Conservation (phyloP, 1,140 invertebrate species). For the Rhyacophila brunnea region DNA sequence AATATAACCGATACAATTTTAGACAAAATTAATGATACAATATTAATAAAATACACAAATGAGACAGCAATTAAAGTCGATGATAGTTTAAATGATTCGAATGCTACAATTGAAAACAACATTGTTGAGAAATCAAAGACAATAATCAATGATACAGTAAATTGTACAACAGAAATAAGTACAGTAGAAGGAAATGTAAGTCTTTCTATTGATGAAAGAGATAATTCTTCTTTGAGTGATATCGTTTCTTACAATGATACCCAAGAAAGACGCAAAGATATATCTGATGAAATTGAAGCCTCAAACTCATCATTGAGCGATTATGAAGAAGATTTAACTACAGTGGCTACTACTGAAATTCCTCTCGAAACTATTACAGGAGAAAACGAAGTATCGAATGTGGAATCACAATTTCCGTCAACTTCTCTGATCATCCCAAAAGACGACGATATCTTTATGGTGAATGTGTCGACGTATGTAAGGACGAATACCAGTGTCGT, state of each 20-base stretch:
- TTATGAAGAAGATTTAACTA: constrained; percentile 2
- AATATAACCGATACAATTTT: background rate
- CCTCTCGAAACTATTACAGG: background rate
- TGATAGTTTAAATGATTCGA: background rate
- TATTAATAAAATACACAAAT: background rate
- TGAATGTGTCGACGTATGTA: constrained; percentile 34
- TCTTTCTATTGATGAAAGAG: constrained; percentile 2
- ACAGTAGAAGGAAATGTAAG: constrained; percentile 8
- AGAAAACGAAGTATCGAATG: constrained; percentile 20
- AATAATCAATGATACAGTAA: constrained; percentile 30
- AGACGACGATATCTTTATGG: constrained; percentile 35
- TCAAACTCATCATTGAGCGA: background rate
- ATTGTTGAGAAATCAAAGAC: constrained; percentile 15
- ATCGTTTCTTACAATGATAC: constrained; percentile 22
- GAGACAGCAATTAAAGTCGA: background rate
- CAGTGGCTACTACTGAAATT: constrained; percentile 2
- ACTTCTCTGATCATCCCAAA: constrained; percentile 33
- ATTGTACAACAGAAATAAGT: constrained; percentile 32
- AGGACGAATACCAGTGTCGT: constrained; percentile 31
- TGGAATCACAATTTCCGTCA: constrained; percentile 25
- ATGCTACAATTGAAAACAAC: constrained; percentile 6
- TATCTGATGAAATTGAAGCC: constrained; percentile 10
- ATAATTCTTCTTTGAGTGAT: background rate
- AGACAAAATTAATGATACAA: background rate
- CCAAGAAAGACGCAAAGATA: constrained; percentile 18